These are phyloP conservation scores for Leptura quadrifasciata DNA, from an alignment of 2,888 invertebrate genomes.

Conservation along the genomic window DNA sequence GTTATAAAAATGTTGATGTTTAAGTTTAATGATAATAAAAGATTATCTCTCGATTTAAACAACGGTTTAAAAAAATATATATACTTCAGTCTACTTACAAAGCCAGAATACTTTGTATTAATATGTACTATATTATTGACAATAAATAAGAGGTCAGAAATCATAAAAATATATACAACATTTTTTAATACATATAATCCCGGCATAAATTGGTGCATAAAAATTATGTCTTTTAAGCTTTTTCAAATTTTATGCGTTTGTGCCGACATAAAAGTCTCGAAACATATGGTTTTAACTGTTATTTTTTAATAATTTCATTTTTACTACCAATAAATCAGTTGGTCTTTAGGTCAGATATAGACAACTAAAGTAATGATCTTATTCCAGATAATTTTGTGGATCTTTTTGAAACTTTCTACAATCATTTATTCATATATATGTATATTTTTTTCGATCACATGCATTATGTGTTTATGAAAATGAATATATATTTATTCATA, in stretches of 20 bases:
- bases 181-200: background rate
- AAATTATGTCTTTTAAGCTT: background rate
- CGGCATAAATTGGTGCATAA: background rate
- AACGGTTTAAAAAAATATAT: background rate
- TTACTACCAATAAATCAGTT: background rate
- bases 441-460: background rate
- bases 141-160: background rate
- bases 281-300: conserved; percentile 3
- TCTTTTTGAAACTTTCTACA: background rate
- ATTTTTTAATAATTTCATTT: background rate
- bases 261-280: background rate
- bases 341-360: background rate
- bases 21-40: background rate
- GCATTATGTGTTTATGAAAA: background rate
- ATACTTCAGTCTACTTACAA: too few species aligned
- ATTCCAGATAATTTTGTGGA: background rate
- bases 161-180: background rate
- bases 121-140: background rate
- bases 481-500: background rate
- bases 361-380: background rate
- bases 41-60: background rate
- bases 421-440: background rate
- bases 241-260: background rate
- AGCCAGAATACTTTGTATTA: background rate
- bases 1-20: background rate